These are phyloP conservation scores for Capromys pilorides DNA, from an alignment of 2,797 vertebrate species.

Conservation along the genomic window DNA sequence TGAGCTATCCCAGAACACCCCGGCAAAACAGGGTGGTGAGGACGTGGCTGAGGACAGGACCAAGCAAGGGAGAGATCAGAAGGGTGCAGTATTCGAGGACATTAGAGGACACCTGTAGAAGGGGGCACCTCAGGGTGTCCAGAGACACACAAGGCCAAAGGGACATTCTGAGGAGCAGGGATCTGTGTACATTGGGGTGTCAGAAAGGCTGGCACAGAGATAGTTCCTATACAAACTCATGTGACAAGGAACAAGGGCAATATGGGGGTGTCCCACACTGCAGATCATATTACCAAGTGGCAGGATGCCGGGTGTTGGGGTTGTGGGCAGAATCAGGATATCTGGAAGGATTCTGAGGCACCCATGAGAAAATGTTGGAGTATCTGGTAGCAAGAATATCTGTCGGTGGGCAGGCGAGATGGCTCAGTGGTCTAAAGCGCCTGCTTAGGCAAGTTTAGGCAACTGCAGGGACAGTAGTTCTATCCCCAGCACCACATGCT, in stretches of 20 bases:
- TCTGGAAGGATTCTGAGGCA: not conserved
- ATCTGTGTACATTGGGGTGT: not conserved
- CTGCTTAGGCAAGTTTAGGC: no score
- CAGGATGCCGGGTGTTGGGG: not conserved
- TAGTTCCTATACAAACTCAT: not conserved
- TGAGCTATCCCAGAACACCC: not conserved
- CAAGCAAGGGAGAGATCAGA: not conserved
- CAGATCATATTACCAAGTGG: not conserved
- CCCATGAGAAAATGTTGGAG: not conserved
- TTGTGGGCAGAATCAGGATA: not conserved
- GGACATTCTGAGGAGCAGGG: not conserved
- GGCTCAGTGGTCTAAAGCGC: no score
- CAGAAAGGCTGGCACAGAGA: not conserved
- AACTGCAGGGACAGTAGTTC: no score
- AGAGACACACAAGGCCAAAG: not conserved
- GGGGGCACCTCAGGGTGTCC: not conserved
- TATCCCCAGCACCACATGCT: no score
- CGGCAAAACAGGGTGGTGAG: not conserved
- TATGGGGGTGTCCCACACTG: not conserved
- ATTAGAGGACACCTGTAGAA: not conserved
- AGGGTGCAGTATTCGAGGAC: not conserved
- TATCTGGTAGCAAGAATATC: not conserved
- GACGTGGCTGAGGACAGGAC: not conserved
- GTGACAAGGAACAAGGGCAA: not conserved
- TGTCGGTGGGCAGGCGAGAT: no score